These are phyloP conservation scores for Plectropomus leopardus DNA, from an alignment of 2,113 vertebrate genomes.

Conservation along the genomic window DNA sequence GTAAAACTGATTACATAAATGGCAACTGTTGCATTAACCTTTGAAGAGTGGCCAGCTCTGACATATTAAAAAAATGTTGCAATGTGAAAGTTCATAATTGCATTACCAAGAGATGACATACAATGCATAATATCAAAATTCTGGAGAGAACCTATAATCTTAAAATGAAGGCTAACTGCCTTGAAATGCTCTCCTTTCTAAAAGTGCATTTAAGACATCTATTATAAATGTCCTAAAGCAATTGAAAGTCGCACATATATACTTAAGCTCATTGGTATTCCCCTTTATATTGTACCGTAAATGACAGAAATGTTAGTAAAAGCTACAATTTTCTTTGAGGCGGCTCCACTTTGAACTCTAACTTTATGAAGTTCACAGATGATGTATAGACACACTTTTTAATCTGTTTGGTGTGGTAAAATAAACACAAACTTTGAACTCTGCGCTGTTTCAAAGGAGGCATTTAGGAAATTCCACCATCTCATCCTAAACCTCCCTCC, in stretches of 20 bases:
- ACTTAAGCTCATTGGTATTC: conserved; percentile 34
- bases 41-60: conserved; percentile 12
- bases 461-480: conserved; percentile 86
- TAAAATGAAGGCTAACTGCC: neutral
- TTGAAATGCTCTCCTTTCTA: neutral
- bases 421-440: conserved; percentile 84
- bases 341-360: conserved; percentile 73
- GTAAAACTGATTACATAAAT: conserved; percentile 30
- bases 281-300: conserved; percentile 31
- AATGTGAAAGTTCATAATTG: neutral
- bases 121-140: neutral
- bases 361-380: conserved; percentile 68
- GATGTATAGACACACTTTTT: conserved; percentile 70
- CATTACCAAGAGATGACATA: neutral
- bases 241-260: conserved; percentile 17
- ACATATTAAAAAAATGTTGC: neutral
- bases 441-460: conserved; percentile 80
- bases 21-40: conserved; percentile 30
- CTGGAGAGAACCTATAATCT: neutral
- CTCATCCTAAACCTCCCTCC: conserved; percentile 84
- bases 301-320: conserved; percentile 58
- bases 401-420: conserved; percentile 76
- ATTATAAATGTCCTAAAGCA: neutral
- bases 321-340: conserved; percentile 67
- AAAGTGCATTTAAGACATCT: conserved; percentile 11